Evolutionary conservation across 2,797 vertebrate genomes (phyloP).

Genomic region (Ficedula albicollis): DNA sequence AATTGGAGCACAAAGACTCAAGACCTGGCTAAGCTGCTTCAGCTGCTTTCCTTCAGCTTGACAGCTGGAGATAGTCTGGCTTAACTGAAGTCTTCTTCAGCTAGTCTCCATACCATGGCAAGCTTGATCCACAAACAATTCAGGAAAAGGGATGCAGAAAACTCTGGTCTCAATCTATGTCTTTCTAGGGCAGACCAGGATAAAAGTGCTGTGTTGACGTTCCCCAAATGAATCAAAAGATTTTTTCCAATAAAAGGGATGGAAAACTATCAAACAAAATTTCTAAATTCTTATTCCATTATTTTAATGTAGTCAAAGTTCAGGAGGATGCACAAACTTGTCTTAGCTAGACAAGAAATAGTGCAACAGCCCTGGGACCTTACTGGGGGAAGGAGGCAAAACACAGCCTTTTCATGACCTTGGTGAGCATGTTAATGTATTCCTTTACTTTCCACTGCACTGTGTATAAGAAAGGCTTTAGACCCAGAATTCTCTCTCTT

Average conservation of each 20-base stretch:
- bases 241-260: not conserved
- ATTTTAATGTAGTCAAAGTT: not conserved
- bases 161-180: not conserved
- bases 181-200: not conserved
- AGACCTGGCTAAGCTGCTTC: not conserved
- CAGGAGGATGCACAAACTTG: not conserved
- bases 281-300: not conserved
- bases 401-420: not conserved
- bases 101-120: not conserved
- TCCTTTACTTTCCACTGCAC: not conserved
- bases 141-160: not conserved
- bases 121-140: not conserved
- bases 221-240: not conserved
- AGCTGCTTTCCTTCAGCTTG: not conserved
- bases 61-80: not conserved
- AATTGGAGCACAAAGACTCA: accelerated
- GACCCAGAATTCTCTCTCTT: not conserved
- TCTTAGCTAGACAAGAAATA: not conserved
- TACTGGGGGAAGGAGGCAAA: not conserved
- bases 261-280: not conserved
- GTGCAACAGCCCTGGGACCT: not conserved
- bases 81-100: not conserved
- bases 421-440: not conserved
- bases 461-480: not conserved
- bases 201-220: not conserved